Percentiles rank a stretch among this genome's conserved stretches.
These are phyloP conservation scores for Gymnothorax reevesii DNA, from an alignment of 2,797 vertebrate genomes.

Conservation along the genomic window DNA sequence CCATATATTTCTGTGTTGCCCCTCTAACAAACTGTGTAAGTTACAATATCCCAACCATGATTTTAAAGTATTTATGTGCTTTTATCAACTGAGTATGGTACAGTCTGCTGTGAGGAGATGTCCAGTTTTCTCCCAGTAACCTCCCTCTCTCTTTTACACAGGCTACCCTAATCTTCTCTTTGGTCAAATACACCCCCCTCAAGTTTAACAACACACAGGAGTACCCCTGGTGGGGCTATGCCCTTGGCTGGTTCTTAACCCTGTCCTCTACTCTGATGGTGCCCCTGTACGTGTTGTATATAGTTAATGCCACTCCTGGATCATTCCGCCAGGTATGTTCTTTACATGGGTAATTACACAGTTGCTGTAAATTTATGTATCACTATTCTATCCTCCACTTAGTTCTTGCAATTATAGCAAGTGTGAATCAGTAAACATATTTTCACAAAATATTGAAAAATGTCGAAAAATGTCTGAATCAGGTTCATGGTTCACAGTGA, in stretches of 20 bases:
- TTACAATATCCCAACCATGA: too few relatives aligned
- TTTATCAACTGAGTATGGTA: too few relatives aligned
- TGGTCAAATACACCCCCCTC: constrained; percentile 74
- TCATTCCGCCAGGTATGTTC: constrained; percentile 65
- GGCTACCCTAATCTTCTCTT: constrained; percentile 74
- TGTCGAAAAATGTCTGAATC: background rate
- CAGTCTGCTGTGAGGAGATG: too few relatives aligned
- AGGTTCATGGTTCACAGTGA: background rate
- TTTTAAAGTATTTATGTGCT: too few relatives aligned
- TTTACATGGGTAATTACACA: background rate
- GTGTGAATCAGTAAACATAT: background rate
- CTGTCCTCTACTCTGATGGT: constrained; percentile 76
- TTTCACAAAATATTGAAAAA: background rate
- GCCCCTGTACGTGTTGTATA: constrained; percentile 72
- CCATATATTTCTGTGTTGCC: too few relatives aligned
- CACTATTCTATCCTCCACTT: background rate
- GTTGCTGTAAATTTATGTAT: background rate
- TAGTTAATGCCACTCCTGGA: constrained; percentile 64
- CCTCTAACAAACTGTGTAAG: too few relatives aligned
- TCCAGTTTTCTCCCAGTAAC: too few relatives aligned
- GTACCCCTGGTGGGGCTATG: constrained; percentile 80
- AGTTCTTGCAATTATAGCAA: background rate
- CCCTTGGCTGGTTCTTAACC: constrained; percentile 76
- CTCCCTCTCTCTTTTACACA: constrained; percentile 37
- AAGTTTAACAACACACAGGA: constrained; percentile 72